phyloP scores from a whole-genome alignment of 1,140 invertebrate species.

The Diplogasteroides magnus region DNA sequence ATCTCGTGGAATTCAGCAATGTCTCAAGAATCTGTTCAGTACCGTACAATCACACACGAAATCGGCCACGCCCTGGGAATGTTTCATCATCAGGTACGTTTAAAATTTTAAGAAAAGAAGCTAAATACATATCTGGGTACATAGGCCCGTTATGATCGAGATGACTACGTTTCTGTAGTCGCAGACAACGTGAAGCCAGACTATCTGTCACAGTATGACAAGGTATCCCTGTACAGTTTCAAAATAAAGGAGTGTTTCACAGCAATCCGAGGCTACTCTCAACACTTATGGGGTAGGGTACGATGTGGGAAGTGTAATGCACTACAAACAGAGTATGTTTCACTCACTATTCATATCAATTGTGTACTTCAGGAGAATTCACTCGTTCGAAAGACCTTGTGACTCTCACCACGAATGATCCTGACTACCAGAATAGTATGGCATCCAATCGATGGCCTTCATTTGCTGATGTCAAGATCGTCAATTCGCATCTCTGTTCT shows the following conservation, averaged over 20 bases:
- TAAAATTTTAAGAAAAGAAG: background rate
- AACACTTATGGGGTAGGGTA: background rate
- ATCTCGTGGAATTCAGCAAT: background rate
- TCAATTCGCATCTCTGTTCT: background rate
- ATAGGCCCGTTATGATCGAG: background rate
- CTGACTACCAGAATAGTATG: background rate
- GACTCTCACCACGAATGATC: background rate
- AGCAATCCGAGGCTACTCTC: background rate
- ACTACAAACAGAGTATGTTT: background rate
- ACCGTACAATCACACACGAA: background rate
- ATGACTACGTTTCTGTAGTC: background rate
- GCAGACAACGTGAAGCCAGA: background rate
- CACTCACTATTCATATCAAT: background rate
- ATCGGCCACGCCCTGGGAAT: background rate
- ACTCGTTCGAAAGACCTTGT: background rate
- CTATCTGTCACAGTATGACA: background rate
- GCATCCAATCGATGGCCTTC: background rate
- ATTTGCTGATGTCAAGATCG: background rate
- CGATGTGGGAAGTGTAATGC: background rate
- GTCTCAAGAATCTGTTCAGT: background rate
- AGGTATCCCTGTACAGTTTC: background rate
- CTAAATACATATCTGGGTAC: no score
- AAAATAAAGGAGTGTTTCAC: background rate
- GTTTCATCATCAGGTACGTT: background rate
- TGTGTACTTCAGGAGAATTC: constrained; percentile 1